Base-by-base conservation (phyloP, 2,113 vertebrate species). In the Ameiurus melas region DNA sequence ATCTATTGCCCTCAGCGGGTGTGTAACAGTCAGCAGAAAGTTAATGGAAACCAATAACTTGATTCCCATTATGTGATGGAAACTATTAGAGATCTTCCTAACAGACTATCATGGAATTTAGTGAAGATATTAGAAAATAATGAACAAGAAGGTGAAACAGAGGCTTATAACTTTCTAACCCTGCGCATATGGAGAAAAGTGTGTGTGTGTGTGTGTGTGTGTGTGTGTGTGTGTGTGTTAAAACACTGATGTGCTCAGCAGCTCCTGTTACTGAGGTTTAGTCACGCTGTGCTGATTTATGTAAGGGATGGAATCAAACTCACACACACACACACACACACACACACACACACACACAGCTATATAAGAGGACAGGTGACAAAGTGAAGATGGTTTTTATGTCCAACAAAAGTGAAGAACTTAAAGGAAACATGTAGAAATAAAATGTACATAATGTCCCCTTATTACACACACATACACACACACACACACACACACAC, bases 241-340 rank as follows among this genome's bases (percentile, higher is more conserved):
- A 12, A 81, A 97, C 95, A 94, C 96, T 97, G 97, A 96, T 97
- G 96, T 97, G 95, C 95, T 96, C 94, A 94, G 95, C 94, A 96
- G 97, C 97, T 99, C 97, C 96, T 96, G 97, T 99, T 99, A 98
- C 98, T 95, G 94, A 94, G 95, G 95, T 96, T 99, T 99, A 97
- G 97, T 98, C 97, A 99, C 96, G 97, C 96, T 97, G 94, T 95
- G 95, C 95, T 98, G 97, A 99, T 98, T 99, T 98, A 99, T 97
- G 96, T 90, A 93, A 94, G 95, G 96, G 95, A 96, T 96, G 95
- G 95, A 95, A 95, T 95, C 92, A 95, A 88, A 64, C 33, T 58
- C 53, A 87, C 16, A 57, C 53, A 58, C 6, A 33, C 85, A 88
- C 93, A 91, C 93, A 89, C 88, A 78, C 91, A 94, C 77, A 85